Conservation (phyloP, 2,888 invertebrate genomes). For the Cynaeus angustus region DNA sequence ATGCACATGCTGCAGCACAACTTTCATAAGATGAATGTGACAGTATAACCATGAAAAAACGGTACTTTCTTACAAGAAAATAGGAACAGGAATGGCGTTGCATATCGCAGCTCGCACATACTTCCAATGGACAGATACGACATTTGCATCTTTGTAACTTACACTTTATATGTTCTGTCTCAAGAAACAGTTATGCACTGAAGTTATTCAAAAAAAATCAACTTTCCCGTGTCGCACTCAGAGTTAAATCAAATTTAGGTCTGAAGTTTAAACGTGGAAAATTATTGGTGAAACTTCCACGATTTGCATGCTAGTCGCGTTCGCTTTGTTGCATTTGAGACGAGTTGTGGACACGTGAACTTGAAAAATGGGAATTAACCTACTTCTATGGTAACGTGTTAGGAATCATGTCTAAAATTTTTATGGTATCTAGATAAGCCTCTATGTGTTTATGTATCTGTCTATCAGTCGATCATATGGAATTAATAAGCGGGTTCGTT, state of each 20-base stretch:
- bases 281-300: conserved; percentile 4
- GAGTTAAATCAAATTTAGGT: conserved; percentile 6
- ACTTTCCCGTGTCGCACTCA: neutral
- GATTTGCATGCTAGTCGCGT: conserved; percentile 1
- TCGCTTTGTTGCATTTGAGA: conserved; percentile 4
- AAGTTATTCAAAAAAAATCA: neutral
- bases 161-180: conserved; percentile 17
- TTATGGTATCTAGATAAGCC: neutral
- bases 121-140: no score
- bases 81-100: conserved; percentile 16
- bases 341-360: neutral
- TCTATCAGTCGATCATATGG: neutral
- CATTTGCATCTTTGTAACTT: conserved; percentile 3
- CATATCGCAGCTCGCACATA: conserved; percentile 12
- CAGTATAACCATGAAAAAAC: conserved; percentile 28
- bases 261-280: neutral
- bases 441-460: no score
- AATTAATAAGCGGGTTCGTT: neutral
- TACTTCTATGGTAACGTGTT: neutral
- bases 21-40: conserved; percentile 17
- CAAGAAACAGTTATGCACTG: conserved; percentile 8
- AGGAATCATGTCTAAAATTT: neutral
- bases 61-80: conserved; percentile 33
- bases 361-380: neutral
- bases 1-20: conserved; percentile 13